A percentile compares a stretch with the other conserved stretches of the same genome.
Conservation (phyloP, 1,140 invertebrate species). For the Pseudomyrmex sp. region DNA sequence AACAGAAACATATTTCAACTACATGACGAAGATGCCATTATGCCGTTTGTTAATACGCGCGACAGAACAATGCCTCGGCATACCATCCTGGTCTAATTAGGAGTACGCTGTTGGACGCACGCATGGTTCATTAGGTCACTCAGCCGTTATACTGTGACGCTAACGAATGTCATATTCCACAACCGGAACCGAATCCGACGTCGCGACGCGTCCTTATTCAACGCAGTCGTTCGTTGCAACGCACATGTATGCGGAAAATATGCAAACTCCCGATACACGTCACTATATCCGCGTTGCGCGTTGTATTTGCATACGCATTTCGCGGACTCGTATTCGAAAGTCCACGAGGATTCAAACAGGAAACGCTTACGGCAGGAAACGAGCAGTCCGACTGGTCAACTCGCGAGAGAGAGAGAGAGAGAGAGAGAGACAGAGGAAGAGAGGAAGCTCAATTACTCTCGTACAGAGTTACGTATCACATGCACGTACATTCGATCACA, state of each 20-base stretch:
- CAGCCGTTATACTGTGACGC: conserved; percentile 41
- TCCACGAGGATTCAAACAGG: conserved; percentile 12
- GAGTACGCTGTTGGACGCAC: conserved; percentile 36
- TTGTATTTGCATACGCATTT: conserved; percentile 41
- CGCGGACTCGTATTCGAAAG: conserved; percentile 18
- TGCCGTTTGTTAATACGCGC: conserved; percentile 51
- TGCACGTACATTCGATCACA: no score
- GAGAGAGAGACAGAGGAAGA: no score
- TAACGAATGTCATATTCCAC: conserved; percentile 54
- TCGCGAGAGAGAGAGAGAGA: background rate
- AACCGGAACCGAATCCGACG: conserved; percentile 39
- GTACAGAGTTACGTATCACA: conserved; percentile 13
- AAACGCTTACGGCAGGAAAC: conserved; percentile 14
- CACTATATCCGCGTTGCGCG: background rate
- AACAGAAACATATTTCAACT: conserved; percentile 20
- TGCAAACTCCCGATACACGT: conserved; percentile 23
- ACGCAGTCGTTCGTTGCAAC: conserved; percentile 20
- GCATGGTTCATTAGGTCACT: conserved; percentile 61
- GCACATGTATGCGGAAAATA: conserved; percentile 41
- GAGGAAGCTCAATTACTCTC: conserved; percentile 1
- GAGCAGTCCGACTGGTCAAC: background rate
- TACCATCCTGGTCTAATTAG: conserved; percentile 57
- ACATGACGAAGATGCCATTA: conserved; percentile 43
- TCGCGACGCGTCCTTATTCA: conserved; percentile 36
- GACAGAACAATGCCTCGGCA: conserved; percentile 37